Evolutionary conservation across 2,888 invertebrate genomes (phyloP).

Genomic region (Drosophila acutilabella): DNA sequence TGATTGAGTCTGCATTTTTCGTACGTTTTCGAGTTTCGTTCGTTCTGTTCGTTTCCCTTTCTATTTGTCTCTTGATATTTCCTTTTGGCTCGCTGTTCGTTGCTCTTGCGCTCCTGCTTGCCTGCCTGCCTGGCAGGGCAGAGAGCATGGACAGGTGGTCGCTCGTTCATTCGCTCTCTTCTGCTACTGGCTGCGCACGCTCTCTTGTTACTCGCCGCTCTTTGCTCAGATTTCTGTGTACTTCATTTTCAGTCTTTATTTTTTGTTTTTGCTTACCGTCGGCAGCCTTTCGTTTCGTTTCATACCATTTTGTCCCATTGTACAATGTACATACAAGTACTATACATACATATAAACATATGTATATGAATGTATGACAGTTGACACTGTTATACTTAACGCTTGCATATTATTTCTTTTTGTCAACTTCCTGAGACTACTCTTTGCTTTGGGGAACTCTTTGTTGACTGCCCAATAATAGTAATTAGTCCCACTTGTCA

Average conservation of each 20-base stretch:
- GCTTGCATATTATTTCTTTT: conserved; percentile 38
- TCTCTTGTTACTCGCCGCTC: conserved; percentile 16
- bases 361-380: conserved; percentile 34
- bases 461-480: conserved; percentile 35
- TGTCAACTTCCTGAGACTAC: conserved; percentile 60
- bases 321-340: conserved; percentile 12
- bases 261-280: conserved; percentile 20
- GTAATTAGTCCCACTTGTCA: conserved; percentile 62
- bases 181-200: conserved; percentile 1
- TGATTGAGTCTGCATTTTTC: conserved; percentile 56
- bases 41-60: conserved; percentile 58
- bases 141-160: conserved; percentile 71
- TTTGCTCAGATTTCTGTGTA: conserved; percentile 44
- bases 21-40: conserved; percentile 4
- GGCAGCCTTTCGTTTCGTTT: conserved; percentile 57
- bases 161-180: conserved; percentile 31
- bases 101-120: conserved; percentile 32
- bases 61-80: conserved; percentile 52
- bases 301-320: conserved; percentile 46
- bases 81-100: conserved; percentile 56
- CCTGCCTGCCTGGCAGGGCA: conserved; percentile 18
- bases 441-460: conserved; percentile 1
- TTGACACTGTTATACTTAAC: conserved; percentile 53
- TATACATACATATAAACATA: too few relatives aligned
- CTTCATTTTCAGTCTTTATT: conserved; percentile 19